Evolutionary conservation across 2,888 invertebrate species (phyloP), one percentile per base, ranked within the genome.

Genomic region (Halocaridina rubra): DNA sequence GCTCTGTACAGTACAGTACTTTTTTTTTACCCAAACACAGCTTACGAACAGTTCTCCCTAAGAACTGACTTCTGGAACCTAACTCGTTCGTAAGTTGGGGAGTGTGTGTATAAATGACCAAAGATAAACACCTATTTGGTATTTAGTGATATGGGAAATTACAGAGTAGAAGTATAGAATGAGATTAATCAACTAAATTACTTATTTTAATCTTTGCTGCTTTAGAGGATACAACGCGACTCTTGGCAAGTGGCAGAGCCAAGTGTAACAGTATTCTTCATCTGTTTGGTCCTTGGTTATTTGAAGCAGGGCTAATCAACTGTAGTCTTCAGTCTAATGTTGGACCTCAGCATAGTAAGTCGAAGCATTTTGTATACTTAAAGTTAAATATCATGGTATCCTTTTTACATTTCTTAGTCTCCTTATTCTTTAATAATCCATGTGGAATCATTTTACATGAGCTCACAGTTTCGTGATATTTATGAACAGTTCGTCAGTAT

Each of bases 221-320:
- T 19, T n/a, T 30, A 80, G 80, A 84, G 30, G 80, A 84, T 67
- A 19, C 67, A 30, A n/a, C 39, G 27, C 67, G 74, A 7, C 39
- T 79, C 16, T 80, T 88, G 19, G 85, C 84, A 29, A 86, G 86
- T 61, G 88, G 86, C 59, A 88, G 98, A 81, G 97, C 98, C 24
- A 96, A 96, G 90, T 97, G 97, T 89, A 98, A 98, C 91, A 98
- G 98, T 88, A 95, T 98, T 90, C 93, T 98, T 84, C 98, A 98
- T 91, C 92, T 98, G 89, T 98, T 98, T 91, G 98, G 98, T 1
- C 96, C 97, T 90, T 98, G 98, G 98, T 92, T 98, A 88, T 98
- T 98, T 91, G 98, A 98, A 91, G 98, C 98, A 4, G 96, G 98
- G 2, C 95, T 98, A 89, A 95, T 97, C 89, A 97, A 97, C 2